phyloP scores from a whole-genome alignment of 2,888 invertebrate genomes.

The Ellobium chinense region DNA sequence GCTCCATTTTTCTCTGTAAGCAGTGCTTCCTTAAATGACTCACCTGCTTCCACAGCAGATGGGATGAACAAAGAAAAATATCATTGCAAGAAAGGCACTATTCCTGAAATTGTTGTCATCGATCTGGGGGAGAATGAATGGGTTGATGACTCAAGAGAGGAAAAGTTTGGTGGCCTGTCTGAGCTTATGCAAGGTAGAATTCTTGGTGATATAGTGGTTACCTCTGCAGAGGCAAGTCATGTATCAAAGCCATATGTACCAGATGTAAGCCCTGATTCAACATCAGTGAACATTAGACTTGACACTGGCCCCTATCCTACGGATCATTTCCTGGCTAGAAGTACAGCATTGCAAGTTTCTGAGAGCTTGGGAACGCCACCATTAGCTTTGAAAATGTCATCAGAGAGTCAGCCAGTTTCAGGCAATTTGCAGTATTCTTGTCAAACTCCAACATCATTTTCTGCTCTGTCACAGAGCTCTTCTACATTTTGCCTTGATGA shows the following conservation, averaged over 20 bases:
- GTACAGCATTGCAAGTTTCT: background rate
- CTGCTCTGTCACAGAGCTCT: too few relatives aligned
- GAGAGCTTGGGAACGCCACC: background rate
- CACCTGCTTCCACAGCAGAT: too few relatives aligned
- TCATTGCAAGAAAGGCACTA: too few relatives aligned
- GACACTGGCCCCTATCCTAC: background rate
- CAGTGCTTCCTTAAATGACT: too few relatives aligned
- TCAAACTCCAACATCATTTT: background rate
- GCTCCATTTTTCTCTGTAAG: too few relatives aligned
- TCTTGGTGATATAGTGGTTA: background rate
- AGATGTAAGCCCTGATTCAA: background rate
- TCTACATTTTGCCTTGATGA: too few relatives aligned
- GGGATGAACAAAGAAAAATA: too few relatives aligned
- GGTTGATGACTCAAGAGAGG: background rate
- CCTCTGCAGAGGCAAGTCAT: background rate
- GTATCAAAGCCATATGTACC: background rate
- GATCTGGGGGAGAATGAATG: constrained; percentile 2
- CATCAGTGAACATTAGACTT: too few relatives aligned
- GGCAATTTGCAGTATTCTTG: background rate
- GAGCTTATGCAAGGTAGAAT: background rate
- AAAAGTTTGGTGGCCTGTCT: background rate
- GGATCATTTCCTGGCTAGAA: background rate
- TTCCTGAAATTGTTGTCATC: constrained; percentile 22
- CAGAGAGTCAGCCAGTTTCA: background rate
- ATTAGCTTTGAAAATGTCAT: background rate